A percentile compares a stretch with the other conserved stretches of the same genome.
These are phyloP conservation scores for Thamnaconus septentrionalis DNA, from an alignment of 2,113 vertebrate genomes.

Conservation along the genomic window DNA sequence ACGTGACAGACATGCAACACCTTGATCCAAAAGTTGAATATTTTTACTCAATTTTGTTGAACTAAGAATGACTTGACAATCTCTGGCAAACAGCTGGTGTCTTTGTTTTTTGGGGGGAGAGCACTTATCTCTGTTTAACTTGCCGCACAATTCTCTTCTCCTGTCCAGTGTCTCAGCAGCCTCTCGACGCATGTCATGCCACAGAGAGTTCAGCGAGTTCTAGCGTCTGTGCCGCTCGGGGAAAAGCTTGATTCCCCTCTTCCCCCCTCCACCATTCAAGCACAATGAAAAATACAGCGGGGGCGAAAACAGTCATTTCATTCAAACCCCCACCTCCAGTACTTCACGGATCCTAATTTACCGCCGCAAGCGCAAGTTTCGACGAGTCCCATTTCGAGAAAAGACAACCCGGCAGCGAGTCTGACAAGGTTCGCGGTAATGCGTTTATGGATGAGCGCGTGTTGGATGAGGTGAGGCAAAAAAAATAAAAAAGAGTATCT, in stretches of 20 bases:
- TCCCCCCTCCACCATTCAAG: too few relatives aligned
- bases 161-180: constrained; percentile 13
- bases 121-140: constrained; percentile 46
- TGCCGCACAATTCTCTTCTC: constrained; percentile 21
- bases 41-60: constrained; percentile 13
- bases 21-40: too few relatives aligned
- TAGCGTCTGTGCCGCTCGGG: neutral
- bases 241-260: neutral
- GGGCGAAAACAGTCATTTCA: constrained; percentile 13
- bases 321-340: neutral
- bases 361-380: too few relatives aligned
- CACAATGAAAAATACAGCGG: too few relatives aligned
- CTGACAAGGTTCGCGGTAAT: constrained; percentile 19
- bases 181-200: neutral
- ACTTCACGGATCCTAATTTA: too few relatives aligned
- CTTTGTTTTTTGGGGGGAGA: constrained; percentile 9
- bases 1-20: too few relatives aligned
- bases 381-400: neutral
- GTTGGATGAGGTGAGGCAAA: neutral
- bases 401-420: neutral
- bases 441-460: constrained; percentile 25
- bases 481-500: constrained; percentile 5
- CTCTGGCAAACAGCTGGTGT: constrained; percentile 15
- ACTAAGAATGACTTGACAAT: constrained; percentile 16
- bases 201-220: constrained; percentile 18